Evolutionary conservation across 2,888 invertebrate species (phyloP), one percentile per base, ranked within the genome.

Genomic region (Papilio gigon): DNA sequence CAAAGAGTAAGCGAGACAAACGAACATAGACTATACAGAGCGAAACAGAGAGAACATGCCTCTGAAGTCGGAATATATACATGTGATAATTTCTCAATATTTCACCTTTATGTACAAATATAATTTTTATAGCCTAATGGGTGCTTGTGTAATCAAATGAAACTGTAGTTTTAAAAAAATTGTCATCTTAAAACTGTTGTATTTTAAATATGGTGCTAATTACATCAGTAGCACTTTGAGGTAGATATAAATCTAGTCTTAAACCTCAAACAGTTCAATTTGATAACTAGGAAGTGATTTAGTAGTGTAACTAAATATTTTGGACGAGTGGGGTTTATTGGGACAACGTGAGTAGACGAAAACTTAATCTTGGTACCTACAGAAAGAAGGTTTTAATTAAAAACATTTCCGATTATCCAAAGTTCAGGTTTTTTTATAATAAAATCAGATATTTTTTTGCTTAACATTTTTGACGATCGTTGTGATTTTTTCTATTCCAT

Each of bases 31-130:
- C 8, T 14, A 12, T n/a, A 25, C 1, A 27, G 50, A 50, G 50
- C 0, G 17, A 47, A 11, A 25, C 12, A 47, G 12, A 47, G 12
- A 47, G 22, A 47, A 25, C 47, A 25, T 14, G 14, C 25, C 22
- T 47, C 14, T 47, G 5, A 25, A 4, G 33, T 33, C 33, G n/a
- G n/a, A n/a, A n/a, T n/a, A n/a, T 76, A 14, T 74, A 74, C 71
- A 75, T 77, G 77, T 78, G 76, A 77, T 78, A 76, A 71, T 68
- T 42, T 40, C 59, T 71, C 71, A 58, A 69, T 67, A 72, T 75
- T 68, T 67, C 71, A 75, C 75, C 75, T 73, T 27, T 60, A 44
- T 73, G 77, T 78, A 76, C 76, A 78, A 77, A 77, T 47, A 35
- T 40, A n/a, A 35, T 44, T 71, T 27, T 0, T 59, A 3, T 5